Conservation (phyloP, 2,113 vertebrate species). For the Elephas maximus region DNA sequence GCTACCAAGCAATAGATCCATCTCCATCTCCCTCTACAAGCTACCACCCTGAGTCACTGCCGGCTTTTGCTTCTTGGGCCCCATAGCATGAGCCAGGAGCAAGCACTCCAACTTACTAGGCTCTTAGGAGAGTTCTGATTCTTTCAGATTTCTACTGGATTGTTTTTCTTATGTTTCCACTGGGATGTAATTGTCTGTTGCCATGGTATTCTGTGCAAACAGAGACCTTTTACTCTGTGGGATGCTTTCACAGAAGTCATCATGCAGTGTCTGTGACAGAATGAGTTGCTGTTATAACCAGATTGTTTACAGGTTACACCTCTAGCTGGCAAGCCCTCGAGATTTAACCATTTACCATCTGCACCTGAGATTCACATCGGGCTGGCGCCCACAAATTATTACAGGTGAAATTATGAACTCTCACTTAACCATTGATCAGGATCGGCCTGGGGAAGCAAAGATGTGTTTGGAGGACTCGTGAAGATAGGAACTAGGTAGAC, state of each 20-base stretch:
- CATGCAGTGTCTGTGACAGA: not conserved
- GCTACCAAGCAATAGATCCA: not conserved
- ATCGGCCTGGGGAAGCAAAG: not conserved
- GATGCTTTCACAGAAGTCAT: constrained; percentile 27
- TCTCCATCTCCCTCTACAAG: not conserved
- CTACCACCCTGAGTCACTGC: not conserved
- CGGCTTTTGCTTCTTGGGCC: not conserved
- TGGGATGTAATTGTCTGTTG: constrained; percentile 44
- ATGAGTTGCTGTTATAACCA: constrained; percentile 49
- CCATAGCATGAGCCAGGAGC: not conserved
- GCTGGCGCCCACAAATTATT: not conserved
- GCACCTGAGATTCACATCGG: not conserved
- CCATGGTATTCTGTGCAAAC: constrained; percentile 68
- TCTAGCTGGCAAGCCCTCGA: constrained; percentile 44
- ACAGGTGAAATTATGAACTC: not conserved
- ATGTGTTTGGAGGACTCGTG: not conserved
- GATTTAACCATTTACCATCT: not conserved
- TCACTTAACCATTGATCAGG: not conserved
- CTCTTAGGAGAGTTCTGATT: constrained; percentile 23
- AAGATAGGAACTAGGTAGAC: not conserved
- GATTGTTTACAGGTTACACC: not conserved
- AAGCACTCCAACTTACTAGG: not conserved
- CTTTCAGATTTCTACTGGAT: constrained; percentile 32
- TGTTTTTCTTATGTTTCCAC: not conserved
- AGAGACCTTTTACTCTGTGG: constrained; percentile 7